A percentile compares a stretch with the other conserved stretches of the same genome.
Conservation (phyloP, 1,140 invertebrate genomes). For the Calephelis virginiensis region DNA sequence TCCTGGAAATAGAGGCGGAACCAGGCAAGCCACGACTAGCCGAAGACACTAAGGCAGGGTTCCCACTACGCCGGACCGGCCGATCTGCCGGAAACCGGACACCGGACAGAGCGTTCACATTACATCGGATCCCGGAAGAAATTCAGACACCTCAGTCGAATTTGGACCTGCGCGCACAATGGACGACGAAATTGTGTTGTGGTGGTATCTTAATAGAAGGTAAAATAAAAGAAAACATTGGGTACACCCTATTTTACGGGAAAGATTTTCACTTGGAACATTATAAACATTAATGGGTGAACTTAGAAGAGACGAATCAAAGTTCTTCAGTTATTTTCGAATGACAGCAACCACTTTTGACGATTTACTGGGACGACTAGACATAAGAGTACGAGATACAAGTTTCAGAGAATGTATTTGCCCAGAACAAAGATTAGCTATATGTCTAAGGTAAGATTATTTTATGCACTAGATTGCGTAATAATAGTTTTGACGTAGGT, state of each 20-base stretch:
- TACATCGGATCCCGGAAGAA: no score
- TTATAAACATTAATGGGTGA: no score
- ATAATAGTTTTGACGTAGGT: not conserved
- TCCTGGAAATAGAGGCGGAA: no score
- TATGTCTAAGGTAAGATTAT: constrained; percentile 30
- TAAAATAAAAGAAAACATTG: constrained; percentile 28
- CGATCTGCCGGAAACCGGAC: no score
- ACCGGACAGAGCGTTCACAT: no score
- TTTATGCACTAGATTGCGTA: not conserved
- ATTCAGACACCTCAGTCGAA: not conserved
- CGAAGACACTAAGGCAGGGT: no score
- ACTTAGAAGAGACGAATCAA: not conserved
- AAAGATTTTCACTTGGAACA: constrained; percentile 22
- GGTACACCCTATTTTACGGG: constrained; percentile 26
- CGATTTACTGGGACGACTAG: constrained; percentile 27
- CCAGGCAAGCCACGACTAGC: no score
- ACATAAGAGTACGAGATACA: constrained; percentile 31
- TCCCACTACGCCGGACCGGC: no score
- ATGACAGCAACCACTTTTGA: constrained; percentile 30
- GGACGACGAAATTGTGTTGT: constrained; percentile 16
- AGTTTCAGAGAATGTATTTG: constrained; percentile 29
- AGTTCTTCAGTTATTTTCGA: constrained; percentile 25
- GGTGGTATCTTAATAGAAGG: constrained; percentile 22
- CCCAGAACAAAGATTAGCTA: constrained; percentile 26
- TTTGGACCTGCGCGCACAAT: constrained; percentile 15